Evolutionary conservation across 2,888 invertebrate genomes (phyloP), one percentile per base, ranked within the genome.

Genomic region (Tenthredo distinguenda): DNA sequence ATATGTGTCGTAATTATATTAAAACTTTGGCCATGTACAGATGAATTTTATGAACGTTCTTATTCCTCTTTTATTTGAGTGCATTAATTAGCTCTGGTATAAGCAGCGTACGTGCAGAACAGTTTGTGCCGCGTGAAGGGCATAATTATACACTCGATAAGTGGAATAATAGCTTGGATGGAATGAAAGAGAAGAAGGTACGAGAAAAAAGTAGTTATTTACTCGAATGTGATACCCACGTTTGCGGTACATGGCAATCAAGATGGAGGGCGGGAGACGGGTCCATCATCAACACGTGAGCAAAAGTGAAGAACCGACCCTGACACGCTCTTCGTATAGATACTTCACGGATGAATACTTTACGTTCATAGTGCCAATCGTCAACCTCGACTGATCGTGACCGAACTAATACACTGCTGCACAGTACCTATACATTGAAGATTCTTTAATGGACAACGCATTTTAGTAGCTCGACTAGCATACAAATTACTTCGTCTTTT

Each of bases 271-370:
- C 62, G 62, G 5, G 62, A 40, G 62, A 81, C 81, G 40, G 81
- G 81, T 81, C 81, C 81, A 81, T 62, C 81, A 21, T 62, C 34
- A 81, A 81, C 81, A 81, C 37, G 81, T 81, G 76, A 85, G 86
- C 85, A 87, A 88, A 88, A 88, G 90, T 89, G 89, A 90, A 90
- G 87, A 90, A 90, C 89, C 90, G 91, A 87, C 90, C 89, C 90
- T 90, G 90, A 90, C 90, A 89, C 86, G 88, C 86, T 86, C 88
- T 81, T 40, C 62, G 81, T 81, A 81, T 62, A 37, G 31, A 85
- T 87, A 40, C 43, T 81, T 21, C 40, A 77, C 77, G 50, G 55
- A 77, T 55, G 40, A 34, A 77, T 55, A 55, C 77, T 62, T 81
- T 40, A 85, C 84, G 88, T 83, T 81, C 79, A 65, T 85, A 87